Conservation (phyloP, 37 sponge, comb jelly and placozoan genomes). For the Dysidea cf. avara region DNA sequence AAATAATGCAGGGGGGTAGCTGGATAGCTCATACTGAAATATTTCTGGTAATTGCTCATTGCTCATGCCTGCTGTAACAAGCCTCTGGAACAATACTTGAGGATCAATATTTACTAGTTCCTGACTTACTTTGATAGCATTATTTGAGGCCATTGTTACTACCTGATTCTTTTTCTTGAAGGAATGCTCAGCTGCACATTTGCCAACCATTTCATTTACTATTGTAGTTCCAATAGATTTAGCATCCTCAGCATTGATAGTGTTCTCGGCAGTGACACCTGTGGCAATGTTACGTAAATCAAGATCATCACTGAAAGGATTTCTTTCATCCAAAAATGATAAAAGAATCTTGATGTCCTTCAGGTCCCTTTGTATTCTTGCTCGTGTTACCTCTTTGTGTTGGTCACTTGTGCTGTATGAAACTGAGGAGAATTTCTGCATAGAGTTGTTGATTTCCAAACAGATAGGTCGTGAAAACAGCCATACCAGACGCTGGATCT, state of each 20-base stretch:
- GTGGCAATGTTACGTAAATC: slow-evolving; percentile 15
- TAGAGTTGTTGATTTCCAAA: slow-evolving; percentile 13
- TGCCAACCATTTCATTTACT: slow-evolving; percentile 11
- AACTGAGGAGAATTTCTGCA: too few relatives aligned
- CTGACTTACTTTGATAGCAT: not conserved
- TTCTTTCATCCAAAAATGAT: slow-evolving; percentile 10
- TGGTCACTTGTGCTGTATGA: too few relatives aligned
- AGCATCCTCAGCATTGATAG: slow-evolving; percentile 25
- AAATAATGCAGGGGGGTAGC: too few relatives aligned
- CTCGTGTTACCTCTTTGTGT: slow-evolving; percentile 2
- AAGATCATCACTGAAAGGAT: slow-evolving; percentile 17
- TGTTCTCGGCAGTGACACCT: too few relatives aligned
- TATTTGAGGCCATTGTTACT: too few relatives aligned
- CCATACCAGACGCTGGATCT: too few relatives aligned
- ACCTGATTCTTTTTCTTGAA: slow-evolving; percentile 32
- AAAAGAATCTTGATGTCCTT: slow-evolving; percentile 10
- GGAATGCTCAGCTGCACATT: slow-evolving; percentile 11
- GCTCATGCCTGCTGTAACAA: slow-evolving; percentile 20
- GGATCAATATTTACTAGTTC: slow-evolving; percentile 27
- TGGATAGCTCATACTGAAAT: too few relatives aligned
- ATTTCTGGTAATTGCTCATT: slow-evolving; percentile 34
- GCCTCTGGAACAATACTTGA: slow-evolving; percentile 37
- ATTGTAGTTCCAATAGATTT: slow-evolving; percentile 8
- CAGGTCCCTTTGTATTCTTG: not conserved
- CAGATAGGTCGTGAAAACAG: slow-evolving; percentile 7